Evolutionary conservation across 2,888 invertebrate species (phyloP), one percentile per base, ranked within the genome.

Genomic region (Petrolisthes cinctipes): DNA sequence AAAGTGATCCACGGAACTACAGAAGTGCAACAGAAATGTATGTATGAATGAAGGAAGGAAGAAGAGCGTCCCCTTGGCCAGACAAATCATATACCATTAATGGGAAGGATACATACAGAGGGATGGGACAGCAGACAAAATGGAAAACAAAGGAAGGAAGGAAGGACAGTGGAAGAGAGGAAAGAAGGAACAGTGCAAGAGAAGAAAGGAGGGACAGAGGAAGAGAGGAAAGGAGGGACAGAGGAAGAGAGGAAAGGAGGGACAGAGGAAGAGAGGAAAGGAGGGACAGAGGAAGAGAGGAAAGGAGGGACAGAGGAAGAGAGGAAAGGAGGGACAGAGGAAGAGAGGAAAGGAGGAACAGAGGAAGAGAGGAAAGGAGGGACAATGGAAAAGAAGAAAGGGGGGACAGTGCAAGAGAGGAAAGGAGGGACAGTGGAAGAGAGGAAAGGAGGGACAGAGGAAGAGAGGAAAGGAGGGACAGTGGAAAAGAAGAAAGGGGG

Each of bases 131-230:
- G 20, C 54, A 23, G 9, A 20, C 9, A 9, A 54, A 80, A 54
- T 17, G 54, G 20, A 54, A 4, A 17, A 57, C 23, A 56, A 9
- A 56, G 20, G 20, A 20, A n/a, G 75, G 23, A 23, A 23, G 14
- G 23, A 75, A 20, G 17, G 14, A n/a, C 75, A 20, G 14, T 9
- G 20, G n/a, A 20, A 20, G n/a, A 20, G n/a, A 66, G 66, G n/a
- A n/a, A 66, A n/a, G n/a, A 3, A 66, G 66, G n/a, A 3, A 66
- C 14, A 66, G 66, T 14, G 66, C 1, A n/a, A 66, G 66, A 66
- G 66, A 66, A n/a, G 66, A 66, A n/a, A 66, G 66, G 76, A 76
- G 76, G 17, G 76, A 76, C 7, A 37, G 76, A 6, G 76, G 51
- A 51, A 76, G 76, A 37, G 37, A 37, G 51, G 5, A 17, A 37